Evolutionary conservation across 2,888 invertebrate species (phyloP), one percentile per base, ranked within the genome.

Genomic region (Clistopyga incitator): DNA sequence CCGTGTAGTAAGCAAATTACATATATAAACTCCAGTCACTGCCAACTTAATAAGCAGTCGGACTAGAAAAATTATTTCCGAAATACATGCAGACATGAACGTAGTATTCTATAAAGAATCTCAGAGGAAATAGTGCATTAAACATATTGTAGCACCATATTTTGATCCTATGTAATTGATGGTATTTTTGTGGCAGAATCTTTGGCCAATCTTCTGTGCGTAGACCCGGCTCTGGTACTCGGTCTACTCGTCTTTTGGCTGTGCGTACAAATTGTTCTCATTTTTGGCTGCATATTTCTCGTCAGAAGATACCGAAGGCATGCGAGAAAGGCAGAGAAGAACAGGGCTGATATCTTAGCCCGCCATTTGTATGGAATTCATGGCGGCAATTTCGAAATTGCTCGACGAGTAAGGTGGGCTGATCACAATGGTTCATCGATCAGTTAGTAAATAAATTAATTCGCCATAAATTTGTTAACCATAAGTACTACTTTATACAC

Each of bases 171-270:
- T 45, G 59, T 52, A 13, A 59, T 67, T 64, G 67, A 50, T 29
- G 18, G 50, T 74, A 67, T 72, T 70, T 78, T 70, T 72, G 29
- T 76, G 88, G 87, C 86, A 92, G 91, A 89, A 81, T 76, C 90
- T 15, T 79, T 88, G 68, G 90, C 92, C 59, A 89, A 90, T n/a
- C 88, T 95, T 88, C 94, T 95, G 82, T 96, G 96, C 91, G 94
- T 96, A 29, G 95, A 96, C 88, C 95, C 95, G 88, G 93, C 95
- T 56, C 92, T 97, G 70, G 94, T 96, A 38, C 95, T 97, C 82
- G 95, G 96, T 25, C 92, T 96, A 4, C 94, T 95, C 54, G 94
- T 96, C 71, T 94, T 95, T 76, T 95, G 96, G 95, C 93, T 95
- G 50, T 93, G 95, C 68, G 93, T 95, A 20, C 95, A 95, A 93